A percentile compares a stretch with the other conserved stretches of the same genome.
These are phyloP conservation scores for Agapornis canus DNA, from an alignment of 2,797 vertebrate genomes.

Conservation along the genomic window DNA sequence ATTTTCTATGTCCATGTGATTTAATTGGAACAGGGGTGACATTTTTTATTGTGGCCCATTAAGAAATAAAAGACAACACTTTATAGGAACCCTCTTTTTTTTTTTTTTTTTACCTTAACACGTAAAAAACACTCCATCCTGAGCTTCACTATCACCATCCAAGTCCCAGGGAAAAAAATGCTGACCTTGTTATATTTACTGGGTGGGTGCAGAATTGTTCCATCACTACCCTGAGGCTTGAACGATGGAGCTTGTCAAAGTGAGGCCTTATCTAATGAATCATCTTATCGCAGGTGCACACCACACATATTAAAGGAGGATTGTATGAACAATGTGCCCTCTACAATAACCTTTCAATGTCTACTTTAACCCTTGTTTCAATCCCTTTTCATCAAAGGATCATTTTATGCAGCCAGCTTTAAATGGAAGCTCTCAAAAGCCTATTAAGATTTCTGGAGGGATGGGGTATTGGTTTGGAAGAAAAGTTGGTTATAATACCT, in stretches of 20 bases:
- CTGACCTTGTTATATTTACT: slow-evolving; percentile 99
- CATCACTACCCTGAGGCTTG: slow-evolving; percentile 96
- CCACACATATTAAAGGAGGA: slow-evolving; percentile 94
- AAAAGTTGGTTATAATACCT: slow-evolving; percentile 76
- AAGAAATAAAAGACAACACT: not conserved
- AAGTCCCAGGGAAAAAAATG: slow-evolving; percentile 84
- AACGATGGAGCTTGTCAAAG: slow-evolving; percentile 99
- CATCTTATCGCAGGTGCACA: slow-evolving; percentile 98
- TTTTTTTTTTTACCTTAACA: slow-evolving; percentile 44
- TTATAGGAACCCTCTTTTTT: not conserved
- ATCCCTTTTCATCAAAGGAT: slow-evolving; percentile 85
- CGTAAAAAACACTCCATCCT: slow-evolving; percentile 84
- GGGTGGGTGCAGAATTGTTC: slow-evolving; percentile 94
- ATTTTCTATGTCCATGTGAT: not conserved
- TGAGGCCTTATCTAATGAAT: slow-evolving; percentile 96
- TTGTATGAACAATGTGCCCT: slow-evolving; percentile 91
- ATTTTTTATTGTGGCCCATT: not conserved
- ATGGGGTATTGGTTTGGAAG: slow-evolving; percentile 68
- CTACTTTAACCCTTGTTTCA: slow-evolving; percentile 90
- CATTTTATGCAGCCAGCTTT: slow-evolving; percentile 82
- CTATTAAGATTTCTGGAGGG: slow-evolving; percentile 79
- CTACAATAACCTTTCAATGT: slow-evolving; percentile 89
- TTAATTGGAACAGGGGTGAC: not conserved
- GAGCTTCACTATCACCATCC: slow-evolving; percentile 66
- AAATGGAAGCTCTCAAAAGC: slow-evolving; percentile 79